Evolutionary conservation across 2,888 invertebrate genomes (phyloP), one percentile per base, ranked within the genome.

Genomic region (Lordiphosa fenestrarum): DNA sequence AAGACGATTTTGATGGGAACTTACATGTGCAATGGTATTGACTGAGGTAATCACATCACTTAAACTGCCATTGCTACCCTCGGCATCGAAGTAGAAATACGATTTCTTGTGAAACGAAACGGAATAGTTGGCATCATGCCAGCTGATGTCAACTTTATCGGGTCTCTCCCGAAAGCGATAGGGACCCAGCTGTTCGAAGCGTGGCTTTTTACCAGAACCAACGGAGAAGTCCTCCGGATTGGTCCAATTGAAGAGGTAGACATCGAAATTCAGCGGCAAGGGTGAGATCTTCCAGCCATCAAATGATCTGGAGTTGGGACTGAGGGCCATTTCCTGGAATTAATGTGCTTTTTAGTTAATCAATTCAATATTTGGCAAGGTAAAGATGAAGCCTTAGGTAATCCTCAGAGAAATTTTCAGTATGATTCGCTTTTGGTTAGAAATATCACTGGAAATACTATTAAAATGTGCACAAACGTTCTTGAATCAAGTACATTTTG

Each of bases 221-320:
- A 91, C 91, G 3, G 91, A 91, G 36, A 92, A 91, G 52, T 92
- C 91, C 15, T 93, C 90, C 0, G 94, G 92, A 88, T 95, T 95
- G 3, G 95, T 95, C 95, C 95, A 95, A 88, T 95, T 95, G 86
- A 93, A 95, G 68, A 94, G 91, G 86, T 93, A 94, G 46, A 95
- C 90, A 74, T 94, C 93, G 65, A 95, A 90, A 74, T 90, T 90
- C 0, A 95, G 86, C 0, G 94, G 93, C 25, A 94, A 87, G 0
- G 92, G 91, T 0, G 93, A 92, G 15, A 92, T 92, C 76, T 92
- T 91, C 96, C 96, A 96, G 35, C 93, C 88, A 1, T 91, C 89
- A 88, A 91, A 95, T 1, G 93, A 91, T 3, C 91, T 90, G 0
- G 94, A 93, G 2, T 88, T 90, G 0, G 93, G 92, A 1, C 91